These are phyloP conservation scores for Trinectes maculatus DNA, from an alignment of 2,113 vertebrate species.

Conservation along the genomic window DNA sequence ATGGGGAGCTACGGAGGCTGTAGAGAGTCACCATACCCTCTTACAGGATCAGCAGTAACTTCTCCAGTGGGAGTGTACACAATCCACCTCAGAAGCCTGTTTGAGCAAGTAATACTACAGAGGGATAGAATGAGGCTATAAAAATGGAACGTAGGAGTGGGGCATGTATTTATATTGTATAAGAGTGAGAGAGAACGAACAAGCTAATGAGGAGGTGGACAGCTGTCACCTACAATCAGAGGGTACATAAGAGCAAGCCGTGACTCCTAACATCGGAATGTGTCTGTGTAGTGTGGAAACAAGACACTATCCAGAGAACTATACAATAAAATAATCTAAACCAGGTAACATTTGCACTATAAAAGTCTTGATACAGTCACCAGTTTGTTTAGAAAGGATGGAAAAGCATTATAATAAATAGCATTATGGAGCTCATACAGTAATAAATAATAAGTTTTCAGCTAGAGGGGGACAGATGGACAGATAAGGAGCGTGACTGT, in stretches of 20 bases:
- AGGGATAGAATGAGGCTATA: slow-evolving; percentile 12
- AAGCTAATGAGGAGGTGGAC: slow-evolving; percentile 60
- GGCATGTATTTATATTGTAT: neutral
- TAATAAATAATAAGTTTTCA: slow-evolving; percentile 61
- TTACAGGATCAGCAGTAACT: slow-evolving; percentile 16
- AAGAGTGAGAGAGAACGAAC: slow-evolving; percentile 2
- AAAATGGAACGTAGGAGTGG: slow-evolving; percentile 11
- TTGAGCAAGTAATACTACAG: slow-evolving; percentile 51
- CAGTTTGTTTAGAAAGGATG: neutral
- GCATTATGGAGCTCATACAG: slow-evolving; percentile 22
- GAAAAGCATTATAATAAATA: neutral
- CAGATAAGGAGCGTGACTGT: neutral
- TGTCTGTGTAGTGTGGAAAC: slow-evolving; percentile 31
- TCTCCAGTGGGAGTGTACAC: slow-evolving; percentile 11
- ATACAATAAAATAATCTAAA: slow-evolving; percentile 19
- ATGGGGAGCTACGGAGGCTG: slow-evolving; percentile 33
- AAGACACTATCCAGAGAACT: slow-evolving; percentile 34
- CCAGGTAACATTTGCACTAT: slow-evolving; percentile 11
- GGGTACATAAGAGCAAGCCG: slow-evolving; percentile 21
- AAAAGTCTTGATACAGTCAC: neutral
- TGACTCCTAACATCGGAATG: slow-evolving; percentile 50
- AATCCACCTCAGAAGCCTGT: slow-evolving; percentile 26
- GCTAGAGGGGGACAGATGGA: slow-evolving; percentile 4
- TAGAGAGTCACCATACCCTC: slow-evolving; percentile 30
- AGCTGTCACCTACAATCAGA: slow-evolving; percentile 62